Percentiles rank a stretch among this genome's conserved stretches.
phyloP scores from a whole-genome alignment of 2,113 vertebrate species.

The Stigmatopora nigra region DNA sequence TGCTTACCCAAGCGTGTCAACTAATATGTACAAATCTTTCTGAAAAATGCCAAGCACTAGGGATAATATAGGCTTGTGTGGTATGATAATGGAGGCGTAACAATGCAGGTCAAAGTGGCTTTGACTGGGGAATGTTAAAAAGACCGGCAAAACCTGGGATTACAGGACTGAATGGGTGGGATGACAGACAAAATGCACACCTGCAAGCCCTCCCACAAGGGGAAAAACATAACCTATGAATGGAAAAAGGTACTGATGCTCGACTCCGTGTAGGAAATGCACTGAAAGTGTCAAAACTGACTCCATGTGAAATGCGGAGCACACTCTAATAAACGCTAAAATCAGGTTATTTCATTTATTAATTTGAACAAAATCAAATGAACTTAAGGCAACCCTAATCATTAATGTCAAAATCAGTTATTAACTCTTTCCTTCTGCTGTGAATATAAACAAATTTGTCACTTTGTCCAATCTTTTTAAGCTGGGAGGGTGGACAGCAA shows the following conservation, averaged over 20 bases:
- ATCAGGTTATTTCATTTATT: not conserved
- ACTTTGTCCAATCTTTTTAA: too few species aligned
- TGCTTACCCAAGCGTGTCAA: not conserved
- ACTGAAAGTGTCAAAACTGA: not conserved
- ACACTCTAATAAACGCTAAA: conserved; percentile 3
- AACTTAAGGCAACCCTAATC: too few species aligned
- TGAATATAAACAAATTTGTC: too few species aligned
- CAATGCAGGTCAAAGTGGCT: conserved; percentile 19
- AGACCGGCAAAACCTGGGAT: conserved; percentile 30
- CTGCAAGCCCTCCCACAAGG: conserved; percentile 25
- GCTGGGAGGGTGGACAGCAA: too few species aligned
- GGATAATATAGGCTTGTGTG: conserved; percentile 18
- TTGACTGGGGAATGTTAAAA: conserved; percentile 20
- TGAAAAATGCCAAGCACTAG: not conserved
- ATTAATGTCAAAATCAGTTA: too few species aligned
- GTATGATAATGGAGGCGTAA: conserved; percentile 42
- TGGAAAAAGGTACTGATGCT: conserved; percentile 10
- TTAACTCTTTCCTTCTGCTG: too few species aligned
- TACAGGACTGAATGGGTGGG: conserved; percentile 44
- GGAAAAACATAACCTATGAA: conserved; percentile 5
- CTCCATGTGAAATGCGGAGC: too few species aligned
- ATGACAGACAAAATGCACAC: conserved; percentile 53
- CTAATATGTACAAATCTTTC: not conserved
- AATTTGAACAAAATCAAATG: too few species aligned
- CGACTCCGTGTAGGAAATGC: not conserved